Evolutionary conservation across 2,888 invertebrate genomes (phyloP), one percentile per base, ranked within the genome.

Genomic region (Kuschelorhynchus macadamiae): DNA sequence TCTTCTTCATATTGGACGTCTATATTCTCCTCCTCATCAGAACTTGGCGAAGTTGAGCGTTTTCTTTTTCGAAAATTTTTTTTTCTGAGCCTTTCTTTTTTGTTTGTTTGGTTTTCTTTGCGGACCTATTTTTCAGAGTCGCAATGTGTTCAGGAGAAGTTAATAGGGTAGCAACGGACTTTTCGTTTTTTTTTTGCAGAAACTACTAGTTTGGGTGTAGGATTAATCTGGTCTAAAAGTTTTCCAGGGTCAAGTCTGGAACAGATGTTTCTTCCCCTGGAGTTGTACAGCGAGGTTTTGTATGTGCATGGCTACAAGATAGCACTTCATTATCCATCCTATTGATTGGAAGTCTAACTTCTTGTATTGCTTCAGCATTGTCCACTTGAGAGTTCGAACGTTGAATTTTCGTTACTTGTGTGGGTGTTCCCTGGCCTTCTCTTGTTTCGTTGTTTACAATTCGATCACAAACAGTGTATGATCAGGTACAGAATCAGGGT

Each of bases 231-330:
- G 14, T 33, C 17, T n/a, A 60, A 16, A 36, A 47, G 30, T 59
- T 59, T 59, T 50, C 49, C 60, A 60, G 47, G 46, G 20, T 39
- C 2, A 44, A 20, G 25, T 49, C 14, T 25, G 30, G 7, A 49
- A 49, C 49, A 47, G 47, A 47, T 11, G 49, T 14, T 7, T 7
- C 25, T 25, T 39, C 39, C 25, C 21, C 16, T 49, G 9, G 49
- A 49, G 47, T 47, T 47, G 47, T 47, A n/a, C 47, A 49, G n/a
- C 12, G 12, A 49, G 30, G 20, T 30, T 49, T 30, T 12, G 49
- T 49, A 18, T 21, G 1, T 4, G 47, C 20, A 47, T 49, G 25
- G 49, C 49, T 49, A 25, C 30, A 49, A n/a, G 49, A 49, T 25
- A 30, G 8, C 16, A 5, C 12, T 30, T 11, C n/a, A 14, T 49